Base-by-base conservation (phyloP, 1,140 invertebrate genomes). In the Drosophila sturtevanti region DNA sequence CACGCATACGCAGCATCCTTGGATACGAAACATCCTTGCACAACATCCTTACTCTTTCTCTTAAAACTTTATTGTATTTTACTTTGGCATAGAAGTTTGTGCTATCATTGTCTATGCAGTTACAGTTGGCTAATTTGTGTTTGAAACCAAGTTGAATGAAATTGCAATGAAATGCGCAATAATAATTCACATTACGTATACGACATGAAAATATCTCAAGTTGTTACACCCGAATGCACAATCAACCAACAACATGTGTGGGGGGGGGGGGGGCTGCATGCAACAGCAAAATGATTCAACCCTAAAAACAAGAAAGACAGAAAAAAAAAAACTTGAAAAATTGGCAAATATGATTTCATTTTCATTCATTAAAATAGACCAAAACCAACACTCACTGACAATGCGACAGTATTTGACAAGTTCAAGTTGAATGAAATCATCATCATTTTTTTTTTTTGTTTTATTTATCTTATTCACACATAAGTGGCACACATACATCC, bases 111-210 rank as follows among this genome's bases (percentile, higher is more conserved):
- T 16, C 55, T 70, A 16, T 79, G 75, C 82, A 87, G 71, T 72
- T 64, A 68, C 56, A 85, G 77, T 80, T 70, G 84, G 71, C 84
- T 87, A 87, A 87, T 87, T 87, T 87, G 80, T 77, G 71, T 71
- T 64, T 12, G 21, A 22, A 77, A 14, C 27, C 27, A 35, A 22
- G 54, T 51, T 52, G 70, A 67, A 67, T 77, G 84, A 62, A 76
- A 75, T 82, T 56, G 67, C 66, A 81, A 81, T 82, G 72, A 77
- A 87, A 89, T 87, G 75, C 75, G 70, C 84, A 77, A 89, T 87
- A 77, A 89, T 87, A 89, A 87, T 82, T 86, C 75, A 87, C 62
- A 87, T 79, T 81, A 87, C 79, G 27, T 79, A 87, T 82, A 68
- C 78, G 68, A 63, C 55, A 31, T 31, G 74, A 71, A 78, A 77